Conservation (phyloP, 1,140 invertebrate genomes). For the Drosophila baimaii region DNA sequence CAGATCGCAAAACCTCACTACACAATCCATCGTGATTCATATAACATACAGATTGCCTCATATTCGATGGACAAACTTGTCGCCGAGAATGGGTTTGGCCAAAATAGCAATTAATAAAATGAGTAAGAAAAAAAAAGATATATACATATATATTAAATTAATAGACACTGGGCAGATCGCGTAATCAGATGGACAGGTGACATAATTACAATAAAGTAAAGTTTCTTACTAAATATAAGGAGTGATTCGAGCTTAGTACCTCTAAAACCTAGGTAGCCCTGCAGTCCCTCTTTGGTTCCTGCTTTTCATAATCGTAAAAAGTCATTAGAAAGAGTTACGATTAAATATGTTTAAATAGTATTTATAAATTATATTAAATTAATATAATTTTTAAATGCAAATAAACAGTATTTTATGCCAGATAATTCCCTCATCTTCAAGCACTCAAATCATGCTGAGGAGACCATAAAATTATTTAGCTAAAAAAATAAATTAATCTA, state of each 20-base stretch:
- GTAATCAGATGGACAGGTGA: background rate
- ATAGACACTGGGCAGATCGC: background rate
- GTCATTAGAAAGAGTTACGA: no score
- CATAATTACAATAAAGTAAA: no score
- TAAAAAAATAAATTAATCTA: background rate
- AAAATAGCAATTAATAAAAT: slow-evolving; percentile 2
- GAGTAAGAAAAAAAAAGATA: background rate
- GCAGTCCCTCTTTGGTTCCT: no score
- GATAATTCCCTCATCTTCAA: background rate
- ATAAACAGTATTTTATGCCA: background rate
- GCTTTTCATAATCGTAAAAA: no score
- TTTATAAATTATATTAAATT: background rate
- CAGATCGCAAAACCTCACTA: slow-evolving; percentile 19
- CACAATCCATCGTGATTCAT: slow-evolving; percentile 34
- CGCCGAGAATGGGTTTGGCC: slow-evolving; percentile 9
- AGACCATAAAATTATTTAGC: background rate
- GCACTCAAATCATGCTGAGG: background rate
- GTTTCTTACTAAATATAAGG: no score
- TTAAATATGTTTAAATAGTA: no score
- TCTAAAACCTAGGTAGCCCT: no score
- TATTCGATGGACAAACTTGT: slow-evolving; percentile 30
- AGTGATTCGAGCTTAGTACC: no score
- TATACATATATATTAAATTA: background rate
- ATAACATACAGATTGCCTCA: slow-evolving; percentile 49
- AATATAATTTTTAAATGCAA: background rate